phyloP scores from a whole-genome alignment of 2,113 vertebrate species.

The Chloebia gouldiae region DNA sequence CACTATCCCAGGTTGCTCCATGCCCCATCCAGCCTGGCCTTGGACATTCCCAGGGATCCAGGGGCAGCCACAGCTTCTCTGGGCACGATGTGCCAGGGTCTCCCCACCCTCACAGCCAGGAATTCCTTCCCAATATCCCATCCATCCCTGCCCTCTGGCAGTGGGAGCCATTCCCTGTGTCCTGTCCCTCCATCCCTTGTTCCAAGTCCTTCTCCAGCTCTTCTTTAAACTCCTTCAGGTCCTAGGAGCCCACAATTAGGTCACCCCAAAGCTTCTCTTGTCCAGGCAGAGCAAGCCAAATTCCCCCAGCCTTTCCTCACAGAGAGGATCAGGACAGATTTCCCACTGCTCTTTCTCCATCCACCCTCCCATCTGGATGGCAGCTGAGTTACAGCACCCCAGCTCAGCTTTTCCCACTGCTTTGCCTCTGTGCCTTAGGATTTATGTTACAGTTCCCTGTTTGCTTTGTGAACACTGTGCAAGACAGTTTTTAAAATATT shows the following conservation, averaged over 20 bases:
- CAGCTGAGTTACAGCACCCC: neutral
- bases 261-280: neutral
- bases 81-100: too few relatives aligned
- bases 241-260: neutral
- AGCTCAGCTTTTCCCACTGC: neutral
- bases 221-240: neutral
- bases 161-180: neutral
- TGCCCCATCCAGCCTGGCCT: neutral
- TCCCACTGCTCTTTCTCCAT: neutral
- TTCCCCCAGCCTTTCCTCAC: neutral
- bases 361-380: neutral
- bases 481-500: neutral
- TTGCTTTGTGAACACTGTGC: neutral
- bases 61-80: neutral
- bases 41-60: neutral
- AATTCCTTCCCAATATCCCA: neutral
- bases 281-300: neutral
- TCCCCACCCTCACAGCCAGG: too few relatives aligned
- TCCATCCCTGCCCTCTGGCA: accelerated
- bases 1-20: neutral
- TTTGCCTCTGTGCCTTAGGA: neutral
- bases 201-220: neutral
- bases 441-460: neutral
- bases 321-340: neutral
- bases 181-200: neutral